Evolutionary conservation across 2,797 vertebrate genomes (phyloP).

Genomic region (Sebastes oblongus): DNA sequence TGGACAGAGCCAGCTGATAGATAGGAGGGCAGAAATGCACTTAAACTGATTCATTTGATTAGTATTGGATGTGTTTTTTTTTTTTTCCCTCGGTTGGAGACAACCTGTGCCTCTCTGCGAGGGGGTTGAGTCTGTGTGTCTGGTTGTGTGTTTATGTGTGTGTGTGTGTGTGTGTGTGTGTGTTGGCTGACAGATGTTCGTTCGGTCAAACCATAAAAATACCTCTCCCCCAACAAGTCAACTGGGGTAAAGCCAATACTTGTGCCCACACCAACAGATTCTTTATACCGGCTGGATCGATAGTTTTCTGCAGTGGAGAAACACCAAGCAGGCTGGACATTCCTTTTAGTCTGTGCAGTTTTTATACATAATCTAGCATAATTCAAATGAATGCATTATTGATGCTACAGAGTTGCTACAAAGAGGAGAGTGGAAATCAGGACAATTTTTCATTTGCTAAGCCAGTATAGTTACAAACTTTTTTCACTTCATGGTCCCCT

Average conservation of each 20-base stretch:
- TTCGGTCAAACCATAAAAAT: conserved; percentile 60
- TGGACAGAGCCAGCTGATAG: conserved; percentile 66
- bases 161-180: conserved; percentile 19
- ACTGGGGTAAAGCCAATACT: conserved; percentile 61
- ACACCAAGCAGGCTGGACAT: neutral
- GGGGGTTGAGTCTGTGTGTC: conserved; percentile 1
- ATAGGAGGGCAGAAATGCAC: conserved; percentile 69
- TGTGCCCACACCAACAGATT: conserved; percentile 42
- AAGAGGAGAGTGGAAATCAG: neutral
- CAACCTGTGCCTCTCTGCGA: conserved; percentile 8
- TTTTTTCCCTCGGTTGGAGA: conserved; percentile 38
- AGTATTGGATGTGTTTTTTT: conserved; percentile 63
- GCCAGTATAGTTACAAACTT: too few relatives aligned
- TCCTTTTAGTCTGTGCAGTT: conserved; percentile 17
- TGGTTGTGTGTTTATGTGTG: neutral
- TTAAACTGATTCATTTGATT: conserved; percentile 78
- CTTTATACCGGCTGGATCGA: conserved; percentile 59
- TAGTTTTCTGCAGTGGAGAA: conserved; percentile 45
- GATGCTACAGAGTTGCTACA: neutral
- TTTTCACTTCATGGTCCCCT: too few relatives aligned
- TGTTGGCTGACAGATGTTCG: conserved; percentile 48
- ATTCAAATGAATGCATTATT: neutral
- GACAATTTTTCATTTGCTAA: neutral
- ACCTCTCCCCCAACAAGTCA: conserved; percentile 55
- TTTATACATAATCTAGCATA: conserved; percentile 10